Base-by-base conservation (phyloP, 2,888 invertebrate species). In the Phyto melanocephala region DNA sequence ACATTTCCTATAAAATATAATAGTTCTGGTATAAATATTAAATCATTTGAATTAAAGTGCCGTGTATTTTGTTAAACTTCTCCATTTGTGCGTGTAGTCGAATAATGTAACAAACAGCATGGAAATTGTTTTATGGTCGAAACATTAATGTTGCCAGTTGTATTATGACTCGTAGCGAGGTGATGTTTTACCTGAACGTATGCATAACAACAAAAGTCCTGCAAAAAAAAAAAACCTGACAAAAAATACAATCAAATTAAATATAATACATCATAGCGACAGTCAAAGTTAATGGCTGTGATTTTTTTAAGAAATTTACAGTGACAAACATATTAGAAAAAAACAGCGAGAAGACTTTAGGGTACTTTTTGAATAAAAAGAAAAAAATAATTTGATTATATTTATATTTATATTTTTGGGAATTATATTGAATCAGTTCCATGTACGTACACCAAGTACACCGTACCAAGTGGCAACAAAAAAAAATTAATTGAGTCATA, bases 31-130 rank as follows among this genome's bases (percentile, higher is more conserved):
- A 17, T 40, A 65, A 65, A 22, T 47, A 47, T 47, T 20, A 22
- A 47, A 47, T 47, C 20, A 50, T 17, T 60, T 60, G 50, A 0
- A 62, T 42, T 52, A 42, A 20, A 22, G 20, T 13, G 6, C 54
- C 3, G 4, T 17, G 15, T 15, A 33, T 17, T 28, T 28, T 28
- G 28, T 5, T 5, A 28, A 28, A 28, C 1, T 65, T 22, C 28
- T n/a, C 45, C 35, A 8, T 40, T 28, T 63, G 68, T 78, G 81
- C 74, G 74, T 81, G 72, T 77, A 58, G 7, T 28, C 24, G 1
- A 40, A 62, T 52, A 10, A 56, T 78, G 85, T 86, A 89, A 87
- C 86, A 88, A 81, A 74, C 65, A 54, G 74, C 63, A 56, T 50
- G 78, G 74, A 78, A 81, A 78, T 81, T 78, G 68, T 74, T 78